A percentile compares a stretch with the other conserved stretches of the same genome.
Conservation (phyloP, 2,888 invertebrate genomes). For the Cosmopolites sordidus region DNA sequence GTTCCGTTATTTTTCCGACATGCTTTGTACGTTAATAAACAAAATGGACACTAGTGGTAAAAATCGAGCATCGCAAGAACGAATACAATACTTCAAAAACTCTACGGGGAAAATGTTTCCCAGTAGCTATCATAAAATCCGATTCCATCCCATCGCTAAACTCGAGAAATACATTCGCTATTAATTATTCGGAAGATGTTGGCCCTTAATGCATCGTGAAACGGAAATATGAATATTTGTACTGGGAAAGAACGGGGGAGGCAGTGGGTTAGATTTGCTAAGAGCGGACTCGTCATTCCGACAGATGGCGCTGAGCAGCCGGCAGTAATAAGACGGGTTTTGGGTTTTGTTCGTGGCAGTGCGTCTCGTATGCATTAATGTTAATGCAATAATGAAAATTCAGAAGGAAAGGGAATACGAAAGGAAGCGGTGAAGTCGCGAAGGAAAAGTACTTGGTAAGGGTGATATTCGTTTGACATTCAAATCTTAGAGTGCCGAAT, state of each 20-base stretch:
- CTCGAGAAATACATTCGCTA: conserved; percentile 12
- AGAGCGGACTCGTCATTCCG: neutral
- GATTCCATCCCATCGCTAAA: conserved; percentile 6
- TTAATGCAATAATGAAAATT: neutral
- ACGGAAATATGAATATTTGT: conserved; percentile 10
- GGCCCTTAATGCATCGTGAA: conserved; percentile 4
- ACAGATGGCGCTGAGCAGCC: neutral
- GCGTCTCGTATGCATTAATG: neutral
- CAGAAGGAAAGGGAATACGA: neutral
- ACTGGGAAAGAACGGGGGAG: no score
- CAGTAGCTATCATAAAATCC: conserved; percentile 12
- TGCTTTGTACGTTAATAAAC: conserved; percentile 12
- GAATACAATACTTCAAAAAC: conserved; percentile 4
- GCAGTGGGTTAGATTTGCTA: no score
- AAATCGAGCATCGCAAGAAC: neutral
- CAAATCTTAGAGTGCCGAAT: no score
- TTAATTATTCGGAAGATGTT: conserved; percentile 8
- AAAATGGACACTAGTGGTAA: conserved; percentile 11
- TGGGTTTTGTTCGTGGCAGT: neutral
- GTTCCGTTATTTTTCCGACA: no score
- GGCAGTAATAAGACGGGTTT: neutral
- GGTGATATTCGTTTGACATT: no score
- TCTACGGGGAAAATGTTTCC: conserved; percentile 3
- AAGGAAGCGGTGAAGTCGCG: neutral
- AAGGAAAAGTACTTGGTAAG: no score